These are phyloP conservation scores for Dermatemys mawii DNA, from an alignment of 2,113 vertebrate species.

Conservation along the genomic window DNA sequence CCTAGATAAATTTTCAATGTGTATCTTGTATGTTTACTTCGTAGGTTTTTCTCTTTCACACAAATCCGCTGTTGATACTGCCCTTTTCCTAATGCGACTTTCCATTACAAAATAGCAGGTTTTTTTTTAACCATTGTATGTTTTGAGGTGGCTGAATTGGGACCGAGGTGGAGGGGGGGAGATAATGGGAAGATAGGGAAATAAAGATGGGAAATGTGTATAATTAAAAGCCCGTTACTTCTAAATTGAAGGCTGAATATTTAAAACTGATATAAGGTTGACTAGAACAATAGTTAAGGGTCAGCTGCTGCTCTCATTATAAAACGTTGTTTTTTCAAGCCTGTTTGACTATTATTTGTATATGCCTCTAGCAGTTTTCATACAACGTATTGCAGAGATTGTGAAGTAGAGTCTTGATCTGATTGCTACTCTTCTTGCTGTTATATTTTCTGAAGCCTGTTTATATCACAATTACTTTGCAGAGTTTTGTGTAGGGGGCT, in stretches of 20 bases:
- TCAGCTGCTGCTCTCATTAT: not conserved
- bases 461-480: not conserved
- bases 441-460: not conserved
- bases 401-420: not conserved
- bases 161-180: not conserved
- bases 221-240: too few species aligned
- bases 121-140: not conserved
- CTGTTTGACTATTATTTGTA: not conserved
- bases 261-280: not conserved
- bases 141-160: not conserved
- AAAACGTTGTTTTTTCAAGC: not conserved
- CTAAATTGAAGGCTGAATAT: too few species aligned
- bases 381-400: not conserved
- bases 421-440: not conserved
- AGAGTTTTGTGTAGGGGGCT: not conserved
- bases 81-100: not conserved
- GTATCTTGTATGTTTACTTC: slow-evolving; percentile 10
- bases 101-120: not conserved
- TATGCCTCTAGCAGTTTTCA: not conserved
- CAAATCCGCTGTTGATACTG: not conserved
- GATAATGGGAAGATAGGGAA: not conserved
- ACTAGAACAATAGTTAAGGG: slow-evolving; percentile 26
- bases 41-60: not conserved
- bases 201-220: not conserved
- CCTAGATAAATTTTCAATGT: slow-evolving; percentile 27